Conservation (phyloP, 1,140 invertebrate genomes). For the Ceratoteleas bidentatus region DNA sequence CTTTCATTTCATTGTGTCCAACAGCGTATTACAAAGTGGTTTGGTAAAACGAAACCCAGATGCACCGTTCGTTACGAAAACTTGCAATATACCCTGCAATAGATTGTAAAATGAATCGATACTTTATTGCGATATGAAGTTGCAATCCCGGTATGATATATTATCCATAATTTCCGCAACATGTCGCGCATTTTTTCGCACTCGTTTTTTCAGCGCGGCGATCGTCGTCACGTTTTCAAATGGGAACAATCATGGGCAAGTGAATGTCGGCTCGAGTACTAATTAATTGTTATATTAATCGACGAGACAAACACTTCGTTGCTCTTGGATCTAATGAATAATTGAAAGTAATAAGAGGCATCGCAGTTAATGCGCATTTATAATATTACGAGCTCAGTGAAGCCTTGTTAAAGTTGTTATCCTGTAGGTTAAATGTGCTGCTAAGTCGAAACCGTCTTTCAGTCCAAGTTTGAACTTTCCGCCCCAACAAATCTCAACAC, state of each 20-base stretch:
- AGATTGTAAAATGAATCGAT: no score
- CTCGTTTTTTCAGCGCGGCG: not conserved
- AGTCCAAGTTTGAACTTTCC: constrained; percentile 52
- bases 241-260: not conserved
- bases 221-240: not conserved
- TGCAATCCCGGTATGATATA: no score
- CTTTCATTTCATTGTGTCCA: no score
- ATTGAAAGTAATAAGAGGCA: constrained; percentile 49
- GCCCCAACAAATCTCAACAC: constrained; percentile 57
- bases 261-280: constrained; percentile 1
- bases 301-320: constrained; percentile 16
- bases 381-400: constrained; percentile 48
- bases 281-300: constrained; percentile 15
- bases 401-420: constrained; percentile 56
- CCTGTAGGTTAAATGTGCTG: constrained; percentile 52
- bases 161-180: no score
- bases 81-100: no score
- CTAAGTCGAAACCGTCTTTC: constrained; percentile 56
- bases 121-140: no score
- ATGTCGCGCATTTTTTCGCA: no score
- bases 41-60: no score
- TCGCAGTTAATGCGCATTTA: constrained; percentile 41
- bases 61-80: no score
- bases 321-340: constrained; percentile 22
- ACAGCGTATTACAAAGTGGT: no score